Conservation (phyloP, 2,797 vertebrate species). For the Lepilemur septentrionalis region DNA sequence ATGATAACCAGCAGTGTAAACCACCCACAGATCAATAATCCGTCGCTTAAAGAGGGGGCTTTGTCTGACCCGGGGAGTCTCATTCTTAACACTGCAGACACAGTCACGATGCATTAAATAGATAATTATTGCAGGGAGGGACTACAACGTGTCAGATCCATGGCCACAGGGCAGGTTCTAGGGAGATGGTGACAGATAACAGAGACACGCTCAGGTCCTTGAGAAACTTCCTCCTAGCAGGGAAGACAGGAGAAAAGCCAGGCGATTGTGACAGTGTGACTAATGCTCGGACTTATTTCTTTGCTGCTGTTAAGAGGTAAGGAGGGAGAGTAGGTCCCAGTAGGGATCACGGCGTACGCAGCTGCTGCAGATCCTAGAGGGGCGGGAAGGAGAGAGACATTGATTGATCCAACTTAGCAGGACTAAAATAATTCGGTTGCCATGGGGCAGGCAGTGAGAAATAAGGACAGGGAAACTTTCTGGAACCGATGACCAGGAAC, state of each 20-base stretch:
- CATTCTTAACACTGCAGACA: neutral
- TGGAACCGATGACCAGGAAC: neutral
- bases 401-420: rapidly evolving
- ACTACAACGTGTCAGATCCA: neutral
- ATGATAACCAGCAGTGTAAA: rapidly evolving
- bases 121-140: neutral
- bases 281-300: neutral
- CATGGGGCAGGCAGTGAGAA: neutral
- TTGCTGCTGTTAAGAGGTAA: neutral
- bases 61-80: neutral
- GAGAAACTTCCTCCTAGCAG: rapidly evolving
- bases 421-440: neutral
- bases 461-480: neutral
- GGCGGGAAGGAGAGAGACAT: neutral
- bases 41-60: neutral
- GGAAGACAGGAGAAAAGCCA: neutral
- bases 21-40: neutral
- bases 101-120: no score
- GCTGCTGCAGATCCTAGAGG: no score
- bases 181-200: neutral
- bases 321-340: neutral
- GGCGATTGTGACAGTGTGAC: rapidly evolving
- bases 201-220: rapidly evolving
- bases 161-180: rapidly evolving
- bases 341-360: no score